Evolutionary conservation across 2,888 invertebrate genomes (phyloP).

Genomic region (Muschampia plurimacula): DNA sequence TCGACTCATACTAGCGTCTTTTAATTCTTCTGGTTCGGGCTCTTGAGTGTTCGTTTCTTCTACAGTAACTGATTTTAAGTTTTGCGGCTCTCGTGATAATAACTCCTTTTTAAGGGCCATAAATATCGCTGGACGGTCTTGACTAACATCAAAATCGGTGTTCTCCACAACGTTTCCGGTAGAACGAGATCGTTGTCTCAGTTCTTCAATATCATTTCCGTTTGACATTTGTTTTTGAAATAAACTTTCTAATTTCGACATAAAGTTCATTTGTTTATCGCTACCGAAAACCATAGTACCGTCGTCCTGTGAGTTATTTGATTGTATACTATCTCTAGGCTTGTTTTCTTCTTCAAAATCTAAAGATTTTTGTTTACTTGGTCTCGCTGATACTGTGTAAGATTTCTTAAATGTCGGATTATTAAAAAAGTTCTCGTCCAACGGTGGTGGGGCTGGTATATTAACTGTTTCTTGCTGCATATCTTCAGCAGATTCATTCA

Average conservation of each 20-base stretch:
- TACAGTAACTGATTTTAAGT: conserved; percentile 58
- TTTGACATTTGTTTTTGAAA: conserved; percentile 67
- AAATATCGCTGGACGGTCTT: conserved; percentile 62
- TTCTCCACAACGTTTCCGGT: conserved; percentile 66
- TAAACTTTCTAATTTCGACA: conserved; percentile 74
- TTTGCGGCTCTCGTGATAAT: conserved; percentile 59
- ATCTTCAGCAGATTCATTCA: conserved; percentile 65
- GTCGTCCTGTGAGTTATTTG: conserved; percentile 55
- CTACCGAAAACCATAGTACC: conserved; percentile 57
- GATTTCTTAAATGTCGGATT: conserved; percentile 54
- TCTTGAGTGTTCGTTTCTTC: conserved; percentile 50
- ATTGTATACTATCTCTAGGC: conserved; percentile 53
- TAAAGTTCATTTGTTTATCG: conserved; percentile 65
- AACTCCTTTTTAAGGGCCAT: conserved; percentile 73
- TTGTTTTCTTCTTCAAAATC: conserved; percentile 49
- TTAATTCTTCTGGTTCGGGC: conserved; percentile 52
- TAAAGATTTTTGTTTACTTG: conserved; percentile 45
- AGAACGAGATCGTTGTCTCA: conserved; percentile 69
- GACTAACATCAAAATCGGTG: conserved; percentile 53
- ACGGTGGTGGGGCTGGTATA: conserved; percentile 75
- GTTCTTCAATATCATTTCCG: conserved; percentile 61
- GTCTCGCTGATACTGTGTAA: conserved; percentile 54
- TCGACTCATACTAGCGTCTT: conserved; percentile 65
- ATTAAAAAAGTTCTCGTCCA: conserved; percentile 69
- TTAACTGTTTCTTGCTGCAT: conserved; percentile 57